Conservation (phyloP, 2,888 invertebrate genomes). For the Trypoxylon attenuatum region DNA sequence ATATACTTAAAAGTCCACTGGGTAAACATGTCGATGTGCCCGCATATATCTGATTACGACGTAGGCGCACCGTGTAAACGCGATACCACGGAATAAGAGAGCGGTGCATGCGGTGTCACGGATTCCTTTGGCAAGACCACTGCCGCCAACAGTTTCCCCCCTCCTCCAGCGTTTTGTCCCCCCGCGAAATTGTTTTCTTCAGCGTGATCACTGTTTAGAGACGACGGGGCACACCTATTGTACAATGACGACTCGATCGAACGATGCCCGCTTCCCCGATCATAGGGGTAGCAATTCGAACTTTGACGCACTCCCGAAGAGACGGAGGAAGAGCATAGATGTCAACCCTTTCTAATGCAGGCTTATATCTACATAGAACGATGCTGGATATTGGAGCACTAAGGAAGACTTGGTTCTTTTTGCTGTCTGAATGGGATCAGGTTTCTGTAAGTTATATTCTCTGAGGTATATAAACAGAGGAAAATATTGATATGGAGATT, state of each 20-base stretch:
- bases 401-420: too few species aligned
- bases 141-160: neutral
- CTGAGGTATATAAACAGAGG: too few species aligned
- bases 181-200: neutral
- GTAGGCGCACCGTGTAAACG: neutral
- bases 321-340: too few species aligned
- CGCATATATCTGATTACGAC: conserved; percentile 8
- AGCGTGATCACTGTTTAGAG: neutral
- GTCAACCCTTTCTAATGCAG: too few species aligned
- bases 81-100: neutral
- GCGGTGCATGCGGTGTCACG: neutral
- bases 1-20: neutral
- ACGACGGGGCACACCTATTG: neutral
- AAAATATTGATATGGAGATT: too few species aligned
- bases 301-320: neutral
- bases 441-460: too few species aligned
- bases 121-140: neutral
- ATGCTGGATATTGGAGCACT: too few species aligned
- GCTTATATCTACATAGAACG: too few species aligned
- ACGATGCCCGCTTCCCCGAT: neutral
- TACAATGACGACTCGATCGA: neutral
- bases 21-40: neutral
- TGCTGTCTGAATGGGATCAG: too few species aligned
- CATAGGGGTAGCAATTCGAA: neutral
- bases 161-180: neutral